phyloP scores from a whole-genome alignment of 2,113 vertebrate species.

The Pica pica region DNA sequence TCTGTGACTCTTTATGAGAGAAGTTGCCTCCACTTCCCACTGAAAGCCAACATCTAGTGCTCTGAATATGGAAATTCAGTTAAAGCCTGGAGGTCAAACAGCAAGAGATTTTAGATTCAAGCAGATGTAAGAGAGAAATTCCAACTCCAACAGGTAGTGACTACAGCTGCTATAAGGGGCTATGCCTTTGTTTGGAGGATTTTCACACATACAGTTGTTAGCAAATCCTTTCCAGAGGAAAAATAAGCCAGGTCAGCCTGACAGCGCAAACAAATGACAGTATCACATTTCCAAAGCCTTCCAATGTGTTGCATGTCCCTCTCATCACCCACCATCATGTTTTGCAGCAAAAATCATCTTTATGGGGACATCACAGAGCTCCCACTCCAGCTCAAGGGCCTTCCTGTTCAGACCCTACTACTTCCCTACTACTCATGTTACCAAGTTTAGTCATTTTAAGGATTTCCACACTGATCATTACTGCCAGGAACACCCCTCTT shows the following conservation, averaged over 20 bases:
- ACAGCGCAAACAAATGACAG: not conserved
- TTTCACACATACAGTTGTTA: not conserved
- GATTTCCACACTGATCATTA: not conserved
- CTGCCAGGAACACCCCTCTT: not conserved
- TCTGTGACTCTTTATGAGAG: not conserved
- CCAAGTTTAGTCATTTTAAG: not conserved
- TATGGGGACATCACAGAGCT: not conserved
- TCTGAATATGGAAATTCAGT: not conserved
- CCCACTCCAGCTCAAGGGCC: not conserved
- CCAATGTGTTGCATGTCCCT: not conserved
- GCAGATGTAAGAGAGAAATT: not conserved
- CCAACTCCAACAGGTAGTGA: not conserved
- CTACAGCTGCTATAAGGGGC: not conserved
- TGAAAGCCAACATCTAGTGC: not conserved
- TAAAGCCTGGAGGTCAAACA: not conserved
- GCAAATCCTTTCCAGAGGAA: not conserved
- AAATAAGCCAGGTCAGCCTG: not conserved
- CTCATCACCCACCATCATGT: not conserved
- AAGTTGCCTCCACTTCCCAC: not conserved
- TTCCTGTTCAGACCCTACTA: not conserved
- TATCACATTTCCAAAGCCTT: not conserved
- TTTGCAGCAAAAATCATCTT: not conserved
- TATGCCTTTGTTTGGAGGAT: not conserved
- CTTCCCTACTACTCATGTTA: not conserved
- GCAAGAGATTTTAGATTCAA: not conserved